Evolutionary conservation across 2,113 vertebrate genomes (phyloP), one percentile per base, ranked within the genome.

Genomic region (Epinephelus lanceolatus): DNA sequence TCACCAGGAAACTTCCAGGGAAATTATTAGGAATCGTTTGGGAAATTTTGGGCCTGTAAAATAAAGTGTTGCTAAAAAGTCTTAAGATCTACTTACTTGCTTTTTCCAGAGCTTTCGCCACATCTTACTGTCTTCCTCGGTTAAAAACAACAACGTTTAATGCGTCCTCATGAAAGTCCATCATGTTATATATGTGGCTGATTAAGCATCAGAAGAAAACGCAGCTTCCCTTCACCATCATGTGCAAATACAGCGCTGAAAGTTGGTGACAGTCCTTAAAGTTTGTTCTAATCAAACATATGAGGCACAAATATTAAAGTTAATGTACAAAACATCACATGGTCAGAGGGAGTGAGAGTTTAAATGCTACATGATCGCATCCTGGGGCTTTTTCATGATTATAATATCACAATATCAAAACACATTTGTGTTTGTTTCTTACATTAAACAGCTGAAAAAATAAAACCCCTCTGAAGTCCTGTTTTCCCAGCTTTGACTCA

Each of bases 361-460:
- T 61, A 68, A 21, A 71, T 80, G 90, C 89, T 92, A 92, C 91
- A 92, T 81, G 56, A 60, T 6, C 63, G 81, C 83, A 78, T 68
- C 37, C 53, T 83, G 86, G 85, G 76, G 15, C 5, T 3, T 69
- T 65, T 83, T 67, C 53, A 70, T 14, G 6, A 55, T 53, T 23
- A 60, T 11, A 72, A 40, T 5, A 74, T 45, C 17, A 52, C 42
- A 33, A 47, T 23, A 14, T 14, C 3, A 71, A 69, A 68, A 52
- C 3, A 25, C 14, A 33, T 37, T 37, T 1, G 10, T 30, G 42
- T 56, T 47, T 21, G 56, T 49, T 42, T 51, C 51, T 65, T 21
- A 2, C 10, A 57, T 63, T 1, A 52, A 37, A 52, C 17, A 17
- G 49, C 76, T 57, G 17, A 17, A 23, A 51, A 68, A 52, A 45